These are phyloP conservation scores for Amiota communis DNA, from an alignment of 2,888 invertebrate genomes.

Conservation along the genomic window DNA sequence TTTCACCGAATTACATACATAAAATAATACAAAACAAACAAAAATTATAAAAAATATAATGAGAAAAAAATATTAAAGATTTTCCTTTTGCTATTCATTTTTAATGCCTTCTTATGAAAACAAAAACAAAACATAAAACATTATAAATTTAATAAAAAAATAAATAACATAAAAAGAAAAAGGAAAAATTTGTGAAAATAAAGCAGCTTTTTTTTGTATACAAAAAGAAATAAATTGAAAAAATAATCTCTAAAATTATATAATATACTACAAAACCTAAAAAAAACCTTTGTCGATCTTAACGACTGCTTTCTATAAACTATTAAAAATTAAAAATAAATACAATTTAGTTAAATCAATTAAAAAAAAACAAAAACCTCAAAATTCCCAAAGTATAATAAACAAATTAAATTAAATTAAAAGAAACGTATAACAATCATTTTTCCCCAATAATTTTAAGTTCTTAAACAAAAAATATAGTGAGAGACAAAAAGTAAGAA, in stretches of 20 bases:
- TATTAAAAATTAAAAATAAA: no score
- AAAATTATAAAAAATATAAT: constrained; percentile 11
- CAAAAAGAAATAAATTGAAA: neutral
- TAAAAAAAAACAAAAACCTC: neutral
- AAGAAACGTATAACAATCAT: constrained; percentile 20
- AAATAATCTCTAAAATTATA: neutral
- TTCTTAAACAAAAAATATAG: neutral
- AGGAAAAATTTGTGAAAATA: constrained; percentile 30
- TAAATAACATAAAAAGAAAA: constrained; percentile 12
- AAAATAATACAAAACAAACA: constrained; percentile 13
- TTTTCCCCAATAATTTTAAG: constrained; percentile 22
- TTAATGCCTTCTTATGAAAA: neutral
- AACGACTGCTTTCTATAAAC: neutral
- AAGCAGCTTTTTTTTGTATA: constrained; percentile 40
- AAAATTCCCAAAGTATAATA: neutral
- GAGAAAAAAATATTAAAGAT: neutral
- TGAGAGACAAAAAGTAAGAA: no score
- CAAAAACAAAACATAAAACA: neutral
- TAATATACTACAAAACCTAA: neutral
- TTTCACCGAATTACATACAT: constrained; percentile 36
- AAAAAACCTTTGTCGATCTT: neutral
- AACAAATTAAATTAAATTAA: constrained; percentile 6
- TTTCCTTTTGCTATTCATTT: no score
- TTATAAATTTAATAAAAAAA: constrained; percentile 19
- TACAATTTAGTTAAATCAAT: constrained; percentile 9